These are phyloP conservation scores for Marronus borbonicus DNA, from an alignment of 2,888 invertebrate species.

Conservation along the genomic window DNA sequence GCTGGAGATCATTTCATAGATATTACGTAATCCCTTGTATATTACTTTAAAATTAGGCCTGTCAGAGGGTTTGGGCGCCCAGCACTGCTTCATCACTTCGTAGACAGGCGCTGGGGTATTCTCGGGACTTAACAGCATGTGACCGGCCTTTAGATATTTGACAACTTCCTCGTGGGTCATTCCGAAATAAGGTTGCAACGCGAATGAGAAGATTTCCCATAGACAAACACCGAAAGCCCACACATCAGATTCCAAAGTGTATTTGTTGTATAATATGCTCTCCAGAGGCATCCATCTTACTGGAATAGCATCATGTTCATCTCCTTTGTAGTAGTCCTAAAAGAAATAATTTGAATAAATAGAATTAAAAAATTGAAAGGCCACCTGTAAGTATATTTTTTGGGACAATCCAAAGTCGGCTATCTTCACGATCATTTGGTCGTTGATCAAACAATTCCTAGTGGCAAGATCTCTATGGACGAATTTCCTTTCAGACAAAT, in stretches of 20 bases:
- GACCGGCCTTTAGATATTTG: constrained; percentile 93
- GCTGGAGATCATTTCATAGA: constrained; percentile 61
- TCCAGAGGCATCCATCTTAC: constrained; percentile 99
- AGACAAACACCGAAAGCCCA: constrained; percentile 98
- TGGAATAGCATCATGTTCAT: constrained; percentile 96
- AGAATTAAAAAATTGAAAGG: too few species aligned
- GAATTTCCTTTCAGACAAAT: constrained; percentile 93
- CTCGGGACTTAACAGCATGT: constrained; percentile 91
- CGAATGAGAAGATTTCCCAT: constrained; percentile 98
- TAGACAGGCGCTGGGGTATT: constrained; percentile 90
- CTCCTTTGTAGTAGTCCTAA: constrained; percentile 93
- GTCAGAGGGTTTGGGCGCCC: constrained; percentile 89
- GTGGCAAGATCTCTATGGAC: constrained; percentile 97
- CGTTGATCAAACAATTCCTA: constrained; percentile 94
- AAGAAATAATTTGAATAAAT: constrained; percentile 6
- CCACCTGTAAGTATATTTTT: constrained; percentile 88
- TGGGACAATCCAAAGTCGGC: constrained; percentile 97
- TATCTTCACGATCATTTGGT: constrained; percentile 95
- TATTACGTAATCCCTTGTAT: constrained; percentile 78
- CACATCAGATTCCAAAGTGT: constrained; percentile 95
- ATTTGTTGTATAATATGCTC: constrained; percentile 96
- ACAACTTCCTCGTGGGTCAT: constrained; percentile 98
- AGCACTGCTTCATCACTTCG: constrained; percentile 94
- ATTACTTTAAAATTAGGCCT: constrained; percentile 90
- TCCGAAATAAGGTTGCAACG: constrained; percentile 96